phyloP scores from a whole-genome alignment of 2,888 invertebrate species.

The Caenorhabditis sp. region DNA sequence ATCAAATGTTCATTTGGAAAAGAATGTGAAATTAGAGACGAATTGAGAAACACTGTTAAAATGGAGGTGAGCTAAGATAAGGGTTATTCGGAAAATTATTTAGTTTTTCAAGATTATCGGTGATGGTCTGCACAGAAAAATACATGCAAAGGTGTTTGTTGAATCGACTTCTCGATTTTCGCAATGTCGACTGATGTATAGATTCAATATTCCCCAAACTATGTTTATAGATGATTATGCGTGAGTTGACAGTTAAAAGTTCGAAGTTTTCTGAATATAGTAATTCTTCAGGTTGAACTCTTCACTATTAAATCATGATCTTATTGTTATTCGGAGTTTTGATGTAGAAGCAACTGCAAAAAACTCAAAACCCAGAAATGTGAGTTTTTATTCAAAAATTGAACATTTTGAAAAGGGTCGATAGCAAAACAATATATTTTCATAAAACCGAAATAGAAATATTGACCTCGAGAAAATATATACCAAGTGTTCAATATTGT shows the following conservation, averaged over 20 bases:
- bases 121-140: constrained; percentile 17
- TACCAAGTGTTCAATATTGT: too few species aligned
- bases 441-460: too few species aligned
- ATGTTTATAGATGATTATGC: constrained; percentile 17
- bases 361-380: constrained; percentile 4
- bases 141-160: not conserved
- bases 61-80: not conserved
- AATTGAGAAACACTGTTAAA: not conserved
- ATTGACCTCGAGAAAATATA: too few species aligned
- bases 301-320: constrained; percentile 3
- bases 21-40: not conserved
- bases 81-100: too few species aligned
- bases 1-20: not conserved
- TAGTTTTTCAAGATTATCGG: constrained; percentile 11
- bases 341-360: constrained; percentile 1
- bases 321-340: not conserved
- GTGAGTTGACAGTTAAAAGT: constrained; percentile 1
- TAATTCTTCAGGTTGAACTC: not conserved
- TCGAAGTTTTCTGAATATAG: not conserved
- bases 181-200: constrained; percentile 20
- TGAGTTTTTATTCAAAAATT: not conserved
- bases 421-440: too few species aligned
- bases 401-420: not conserved
- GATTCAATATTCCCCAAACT: constrained; percentile 10
- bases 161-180: constrained; percentile 12